Evolutionary conservation across 2,113 vertebrate genomes (phyloP).

Genomic region (Tympanuchus pallidicinctus): DNA sequence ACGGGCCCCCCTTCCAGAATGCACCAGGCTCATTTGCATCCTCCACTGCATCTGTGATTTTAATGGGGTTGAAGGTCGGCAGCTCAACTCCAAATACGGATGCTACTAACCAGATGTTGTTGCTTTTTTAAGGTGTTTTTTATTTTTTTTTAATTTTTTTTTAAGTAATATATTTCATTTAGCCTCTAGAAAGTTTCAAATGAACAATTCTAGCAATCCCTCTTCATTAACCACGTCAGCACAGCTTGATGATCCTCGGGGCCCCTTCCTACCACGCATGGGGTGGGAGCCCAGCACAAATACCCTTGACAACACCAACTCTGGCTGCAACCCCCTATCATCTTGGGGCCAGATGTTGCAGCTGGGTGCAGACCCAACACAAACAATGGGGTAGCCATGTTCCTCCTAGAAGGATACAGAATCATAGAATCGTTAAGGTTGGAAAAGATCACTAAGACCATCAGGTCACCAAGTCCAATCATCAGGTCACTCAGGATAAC

Average conservation of each 20-base stretch:
- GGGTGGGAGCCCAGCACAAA: neutral
- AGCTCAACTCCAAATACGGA: neutral
- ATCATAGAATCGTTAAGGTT: too few relatives aligned
- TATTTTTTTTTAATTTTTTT: neutral
- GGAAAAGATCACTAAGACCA: too few relatives aligned
- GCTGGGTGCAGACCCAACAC: neutral
- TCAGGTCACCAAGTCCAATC: too few relatives aligned
- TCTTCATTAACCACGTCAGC: slow-evolving; percentile 30
- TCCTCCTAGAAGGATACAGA: neutral
- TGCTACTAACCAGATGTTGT: neutral
- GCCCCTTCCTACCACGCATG: too few relatives aligned
- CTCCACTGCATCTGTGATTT: accelerated
- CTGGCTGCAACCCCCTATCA: neutral
- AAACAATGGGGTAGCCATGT: neutral
- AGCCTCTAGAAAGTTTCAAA: slow-evolving; percentile 45
- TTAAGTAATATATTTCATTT: neutral
- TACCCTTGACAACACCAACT: neutral
- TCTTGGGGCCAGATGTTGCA: neutral
- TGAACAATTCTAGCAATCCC: slow-evolving; percentile 34
- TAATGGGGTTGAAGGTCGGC: neutral
- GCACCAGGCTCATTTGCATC: neutral
- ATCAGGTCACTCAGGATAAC: too few relatives aligned
- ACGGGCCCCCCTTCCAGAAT: neutral
- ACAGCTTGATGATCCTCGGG: neutral
- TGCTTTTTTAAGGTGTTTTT: neutral